Conservation (phyloP, 1,140 invertebrate genomes). For the Penaeus japonicus region DNA sequence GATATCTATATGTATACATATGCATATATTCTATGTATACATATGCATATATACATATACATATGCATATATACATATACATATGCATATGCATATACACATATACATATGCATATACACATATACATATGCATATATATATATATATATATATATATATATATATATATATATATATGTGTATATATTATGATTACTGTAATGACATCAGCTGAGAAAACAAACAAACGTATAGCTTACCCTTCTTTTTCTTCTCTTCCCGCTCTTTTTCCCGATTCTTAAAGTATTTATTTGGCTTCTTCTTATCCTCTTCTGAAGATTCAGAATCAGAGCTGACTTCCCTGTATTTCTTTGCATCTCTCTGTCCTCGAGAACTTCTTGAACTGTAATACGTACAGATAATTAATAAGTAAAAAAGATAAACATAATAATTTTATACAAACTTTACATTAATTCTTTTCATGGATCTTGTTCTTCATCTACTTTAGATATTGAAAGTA, state of each 20-base stretch:
- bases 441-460: no score
- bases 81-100: no score
- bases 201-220: background rate
- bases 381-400: conserved; percentile 9
- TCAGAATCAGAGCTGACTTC: conserved; percentile 51
- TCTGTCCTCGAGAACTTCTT: conserved; percentile 25
- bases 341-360: conserved; percentile 34
- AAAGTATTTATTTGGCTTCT: conserved; percentile 66
- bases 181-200: background rate
- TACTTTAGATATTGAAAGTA: no score
- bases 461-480: no score
- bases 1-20: no score
- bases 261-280: conserved; percentile 64
- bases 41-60: conserved; percentile 16
- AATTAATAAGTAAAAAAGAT: background rate
- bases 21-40: no score
- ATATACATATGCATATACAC: no score
- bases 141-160: conserved; percentile 16
- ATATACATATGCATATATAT: no score
- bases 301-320: conserved; percentile 67
- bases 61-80: no score
- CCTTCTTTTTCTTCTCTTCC: conserved; percentile 62
- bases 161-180: conserved; percentile 28
- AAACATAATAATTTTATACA: no score
- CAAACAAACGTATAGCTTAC: conserved; percentile 45